These are phyloP conservation scores for Nasonia longicornis DNA, from an alignment of 1,140 invertebrate genomes.

Conservation along the genomic window DNA sequence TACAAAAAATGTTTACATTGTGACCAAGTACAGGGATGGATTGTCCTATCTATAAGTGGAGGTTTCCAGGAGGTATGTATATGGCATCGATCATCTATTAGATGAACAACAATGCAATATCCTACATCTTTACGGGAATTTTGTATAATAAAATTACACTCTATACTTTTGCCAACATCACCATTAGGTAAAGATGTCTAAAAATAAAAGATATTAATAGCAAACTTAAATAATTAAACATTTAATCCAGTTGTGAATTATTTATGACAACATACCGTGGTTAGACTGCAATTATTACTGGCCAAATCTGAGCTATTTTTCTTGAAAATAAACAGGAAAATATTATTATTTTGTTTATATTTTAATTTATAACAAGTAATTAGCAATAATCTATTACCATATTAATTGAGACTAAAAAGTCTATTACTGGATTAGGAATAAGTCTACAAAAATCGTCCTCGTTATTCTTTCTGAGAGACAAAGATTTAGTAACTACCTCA, in stretches of 20 bases:
- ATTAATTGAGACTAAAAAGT: conserved; percentile 12
- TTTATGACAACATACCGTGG: conserved; percentile 36
- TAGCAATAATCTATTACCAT: not conserved
- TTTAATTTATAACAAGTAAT: not conserved
- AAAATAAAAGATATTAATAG: conserved; percentile 5
- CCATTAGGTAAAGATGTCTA: conserved; percentile 37
- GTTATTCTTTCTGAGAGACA: conserved; percentile 31
- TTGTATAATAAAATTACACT: conserved; percentile 50
- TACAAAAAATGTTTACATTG: conserved; percentile 38
- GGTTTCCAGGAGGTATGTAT: conserved; percentile 51
- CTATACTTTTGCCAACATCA: conserved; percentile 33
- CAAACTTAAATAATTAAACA: not conserved
- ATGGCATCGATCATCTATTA: conserved; percentile 49
- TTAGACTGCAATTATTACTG: conserved; percentile 44
- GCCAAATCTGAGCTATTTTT: conserved; percentile 19
- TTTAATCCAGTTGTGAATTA: not conserved
- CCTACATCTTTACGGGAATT: conserved; percentile 39
- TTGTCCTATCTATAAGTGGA: conserved; percentile 29
- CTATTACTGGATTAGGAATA: conserved; percentile 34
- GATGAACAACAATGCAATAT: conserved; percentile 49
- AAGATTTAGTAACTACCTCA: conserved; percentile 46
- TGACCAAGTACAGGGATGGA: conserved; percentile 47
- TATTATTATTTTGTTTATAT: not conserved
- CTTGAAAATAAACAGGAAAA: conserved; percentile 2
- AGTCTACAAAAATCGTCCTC: conserved; percentile 50